Evolutionary conservation across 2,888 invertebrate species (phyloP).

Genomic region (Druceiella hillmani): DNA sequence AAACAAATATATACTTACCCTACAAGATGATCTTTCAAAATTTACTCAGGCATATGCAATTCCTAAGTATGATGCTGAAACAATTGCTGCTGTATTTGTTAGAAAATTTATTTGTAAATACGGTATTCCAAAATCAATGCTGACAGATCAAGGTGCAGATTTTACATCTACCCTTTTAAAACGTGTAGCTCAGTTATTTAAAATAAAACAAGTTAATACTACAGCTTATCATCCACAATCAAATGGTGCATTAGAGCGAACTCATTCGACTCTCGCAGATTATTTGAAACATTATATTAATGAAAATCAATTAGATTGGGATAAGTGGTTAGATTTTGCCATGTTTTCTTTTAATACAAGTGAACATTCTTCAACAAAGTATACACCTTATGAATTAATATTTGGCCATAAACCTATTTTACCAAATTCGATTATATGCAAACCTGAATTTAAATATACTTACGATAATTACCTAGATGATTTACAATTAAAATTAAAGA

Average conservation of each 20-base stretch:
- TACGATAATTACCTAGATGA: constrained; percentile 23
- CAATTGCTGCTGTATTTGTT: constrained; percentile 23
- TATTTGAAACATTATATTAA: constrained; percentile 28
- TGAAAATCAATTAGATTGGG: constrained; percentile 26
- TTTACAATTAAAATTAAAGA: constrained; percentile 19
- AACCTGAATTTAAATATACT: constrained; percentile 23
- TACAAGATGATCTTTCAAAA: constrained; percentile 21
- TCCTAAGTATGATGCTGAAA: constrained; percentile 25
- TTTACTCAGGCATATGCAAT: constrained; percentile 20
- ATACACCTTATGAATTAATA: constrained; percentile 25
- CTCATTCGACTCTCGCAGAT: constrained; percentile 24
- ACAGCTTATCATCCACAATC: constrained; percentile 26
- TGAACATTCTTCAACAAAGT: constrained; percentile 25
- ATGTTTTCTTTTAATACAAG: constrained; percentile 27
- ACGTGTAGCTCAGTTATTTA: constrained; percentile 25
- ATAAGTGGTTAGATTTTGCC: constrained; percentile 24
- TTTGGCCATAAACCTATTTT: constrained; percentile 24
- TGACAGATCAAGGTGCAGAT: constrained; percentile 29
- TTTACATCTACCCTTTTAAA: constrained; percentile 27
- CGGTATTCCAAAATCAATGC: constrained; percentile 26
- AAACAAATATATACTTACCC: too few species aligned
- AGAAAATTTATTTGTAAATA: constrained; percentile 25
- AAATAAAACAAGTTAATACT: constrained; percentile 23
- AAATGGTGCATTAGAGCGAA: constrained; percentile 25
- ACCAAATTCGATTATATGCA: constrained; percentile 19